Evolutionary conservation across 2,797 vertebrate species (phyloP).

Genomic region (Oreortyx pictus): DNA sequence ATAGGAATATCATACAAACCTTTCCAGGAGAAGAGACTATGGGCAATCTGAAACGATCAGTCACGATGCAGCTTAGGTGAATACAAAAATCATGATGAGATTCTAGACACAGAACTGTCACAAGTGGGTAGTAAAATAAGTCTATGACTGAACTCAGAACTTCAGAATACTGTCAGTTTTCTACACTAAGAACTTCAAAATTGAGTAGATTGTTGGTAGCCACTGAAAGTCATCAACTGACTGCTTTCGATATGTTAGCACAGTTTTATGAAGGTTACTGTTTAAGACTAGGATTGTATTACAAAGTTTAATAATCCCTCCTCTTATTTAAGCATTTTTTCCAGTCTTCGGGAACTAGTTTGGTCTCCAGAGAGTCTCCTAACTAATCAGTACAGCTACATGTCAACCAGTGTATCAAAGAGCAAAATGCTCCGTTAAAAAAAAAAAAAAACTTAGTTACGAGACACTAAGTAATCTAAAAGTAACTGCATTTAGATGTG

Average conservation of each 20-base stretch:
- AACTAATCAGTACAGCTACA: neutral
- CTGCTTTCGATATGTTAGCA: neutral
- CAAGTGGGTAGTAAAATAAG: rapidly evolving
- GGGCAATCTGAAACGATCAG: neutral
- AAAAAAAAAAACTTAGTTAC: neutral
- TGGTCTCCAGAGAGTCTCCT: neutral
- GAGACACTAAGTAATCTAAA: neutral
- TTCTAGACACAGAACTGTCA: neutral
- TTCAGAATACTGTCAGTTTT: neutral
- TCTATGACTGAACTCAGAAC: neutral
- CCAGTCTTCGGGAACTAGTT: neutral
- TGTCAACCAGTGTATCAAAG: neutral
- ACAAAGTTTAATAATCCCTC: neutral
- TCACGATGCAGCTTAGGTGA: neutral
- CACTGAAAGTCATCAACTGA: neutral
- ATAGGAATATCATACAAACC: neutral
- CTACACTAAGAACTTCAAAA: neutral
- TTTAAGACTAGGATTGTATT: neutral
- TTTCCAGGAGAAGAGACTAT: neutral
- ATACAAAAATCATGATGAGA: neutral
- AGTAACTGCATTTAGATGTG: neutral
- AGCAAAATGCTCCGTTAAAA: neutral
- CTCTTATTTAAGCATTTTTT: neutral
- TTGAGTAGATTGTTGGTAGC: neutral
- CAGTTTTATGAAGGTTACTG: neutral